These are phyloP conservation scores for Heteromormyrus szaboi DNA, from an alignment of 2,797 vertebrate genomes.

Conservation along the genomic window DNA sequence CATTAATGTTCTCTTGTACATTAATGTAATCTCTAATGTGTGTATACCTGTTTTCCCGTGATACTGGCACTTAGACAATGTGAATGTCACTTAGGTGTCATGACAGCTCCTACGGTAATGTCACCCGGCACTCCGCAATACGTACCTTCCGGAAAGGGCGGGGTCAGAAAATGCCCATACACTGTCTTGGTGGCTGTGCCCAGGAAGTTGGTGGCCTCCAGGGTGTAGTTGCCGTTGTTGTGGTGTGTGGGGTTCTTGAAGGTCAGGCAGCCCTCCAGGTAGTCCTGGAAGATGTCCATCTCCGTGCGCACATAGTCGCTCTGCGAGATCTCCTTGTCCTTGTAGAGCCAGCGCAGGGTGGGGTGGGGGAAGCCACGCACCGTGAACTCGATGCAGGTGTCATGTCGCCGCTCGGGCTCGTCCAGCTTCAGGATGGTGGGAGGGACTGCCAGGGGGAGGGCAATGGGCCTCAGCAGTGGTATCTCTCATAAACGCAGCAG, in stretches of 20 bases:
- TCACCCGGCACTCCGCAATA: not conserved
- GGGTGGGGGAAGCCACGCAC: conserved; percentile 85
- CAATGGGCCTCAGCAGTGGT: not conserved
- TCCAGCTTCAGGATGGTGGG: conserved; percentile 77
- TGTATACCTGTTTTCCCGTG: not conserved
- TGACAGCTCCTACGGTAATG: not conserved
- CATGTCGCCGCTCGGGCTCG: conserved; percentile 78
- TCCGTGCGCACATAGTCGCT: conserved; percentile 74
- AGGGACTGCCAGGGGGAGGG: conserved; percentile 61
- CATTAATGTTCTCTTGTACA: not conserved
- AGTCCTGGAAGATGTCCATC: conserved; percentile 75
- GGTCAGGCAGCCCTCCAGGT: conserved; percentile 83
- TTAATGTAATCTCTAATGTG: not conserved
- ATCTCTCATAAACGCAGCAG: not conserved
- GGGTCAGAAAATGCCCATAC: conserved; percentile 82
- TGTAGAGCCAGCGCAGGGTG: conserved; percentile 76
- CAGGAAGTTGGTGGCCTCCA: conserved; percentile 80
- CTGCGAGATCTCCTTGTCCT: conserved; percentile 61
- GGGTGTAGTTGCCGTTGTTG: conserved; percentile 95
- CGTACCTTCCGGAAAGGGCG: conserved; percentile 62
- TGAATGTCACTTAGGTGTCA: not conserved
- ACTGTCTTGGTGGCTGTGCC: conserved; percentile 76
- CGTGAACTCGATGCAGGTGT: conserved; percentile 88
- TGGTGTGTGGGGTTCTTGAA: conserved; percentile 92
- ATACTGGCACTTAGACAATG: not conserved